Evolutionary conservation across 2,113 vertebrate species (phyloP), one percentile per base, ranked within the genome.

Genomic region (Melanotaenia duboulayi): DNA sequence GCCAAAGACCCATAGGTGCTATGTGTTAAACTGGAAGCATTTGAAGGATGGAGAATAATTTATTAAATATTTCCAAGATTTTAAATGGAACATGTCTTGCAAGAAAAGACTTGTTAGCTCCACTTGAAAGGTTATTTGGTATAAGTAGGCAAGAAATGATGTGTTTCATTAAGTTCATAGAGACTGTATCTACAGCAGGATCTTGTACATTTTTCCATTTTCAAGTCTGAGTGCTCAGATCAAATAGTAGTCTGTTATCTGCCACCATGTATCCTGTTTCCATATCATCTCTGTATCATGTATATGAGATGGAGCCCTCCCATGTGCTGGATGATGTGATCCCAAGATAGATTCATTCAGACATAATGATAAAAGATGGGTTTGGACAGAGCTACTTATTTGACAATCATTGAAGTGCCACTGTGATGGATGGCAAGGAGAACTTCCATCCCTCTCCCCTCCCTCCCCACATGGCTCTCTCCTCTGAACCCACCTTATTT

Each of bases 341-440:
- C 82, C 82, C 82, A 76, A 84, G 85, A 90, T 89, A 89, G 86
- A 90, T 91, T 85, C 83, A 89, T 92, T 90, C 89, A 87, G 83
- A 89, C 75, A 57, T 93, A 91, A 92, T 92, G 87, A 92, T 87
- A 92, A 92, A 90, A 84, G 84, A 93, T 93, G 90, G 83, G 76
- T 88, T 89, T 92, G 88, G 90, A 92, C 90, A 86, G 86, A 85
- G 85, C 90, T 92, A 92, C 91, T 93, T 92, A 92, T 92, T 92
- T 91, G 90, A 92, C 90, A 90, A 91, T 92, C 90, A 93, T 91
- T 90, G 90, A 88, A 87, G 86, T 89, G 90, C 89, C 89, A 88
- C 68, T 62, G 82, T 92, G 91, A 91, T 91, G 86, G 88, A 91
- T 90, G 85, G 52, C 8, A 39, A 78, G 76, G 80, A 85, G 78